phyloP scores from a whole-genome alignment of 2,888 invertebrate species.

The Alviniconcha strummeri region DNA sequence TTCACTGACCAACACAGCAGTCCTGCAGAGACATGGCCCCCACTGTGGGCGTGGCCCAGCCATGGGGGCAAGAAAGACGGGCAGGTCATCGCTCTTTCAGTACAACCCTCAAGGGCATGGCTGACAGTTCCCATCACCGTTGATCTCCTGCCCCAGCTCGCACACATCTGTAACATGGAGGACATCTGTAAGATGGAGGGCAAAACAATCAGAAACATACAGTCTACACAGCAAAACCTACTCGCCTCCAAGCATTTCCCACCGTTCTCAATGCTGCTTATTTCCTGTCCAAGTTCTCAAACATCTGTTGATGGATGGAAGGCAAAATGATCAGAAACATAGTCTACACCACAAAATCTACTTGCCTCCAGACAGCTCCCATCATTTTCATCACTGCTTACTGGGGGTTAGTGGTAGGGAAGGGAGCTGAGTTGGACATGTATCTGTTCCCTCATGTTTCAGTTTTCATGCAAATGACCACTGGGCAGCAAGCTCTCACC shows the following conservation, averaged over 20 bases:
- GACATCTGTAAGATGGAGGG: conserved; percentile 42
- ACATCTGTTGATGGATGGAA: conserved; percentile 44
- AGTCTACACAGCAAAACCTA: too few relatives aligned
- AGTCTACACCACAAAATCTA: too few relatives aligned
- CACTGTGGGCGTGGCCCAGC: conserved; percentile 89
- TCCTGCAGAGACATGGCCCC: conserved; percentile 81
- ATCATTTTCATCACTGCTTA: conserved; percentile 78
- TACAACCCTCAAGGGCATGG: conserved; percentile 94
- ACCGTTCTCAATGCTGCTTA: conserved; percentile 78
- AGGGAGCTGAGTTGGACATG: too few relatives aligned
- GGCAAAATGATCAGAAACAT: too few relatives aligned
- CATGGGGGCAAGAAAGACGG: conserved; percentile 91
- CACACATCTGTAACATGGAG: conserved; percentile 50
- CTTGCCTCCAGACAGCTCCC: conserved; percentile 82
- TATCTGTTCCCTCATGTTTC: too few relatives aligned
- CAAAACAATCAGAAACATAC: too few relatives aligned
- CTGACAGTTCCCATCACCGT: conserved; percentile 80
- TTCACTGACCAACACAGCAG: conserved; percentile 53
- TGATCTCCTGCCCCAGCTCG: conserved; percentile 53
- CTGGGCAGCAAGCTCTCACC: too few relatives aligned
- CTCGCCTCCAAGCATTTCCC: conserved; percentile 82
- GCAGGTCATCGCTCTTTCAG: conserved; percentile 92
- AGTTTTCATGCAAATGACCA: too few relatives aligned
- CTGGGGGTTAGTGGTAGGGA: too few relatives aligned
- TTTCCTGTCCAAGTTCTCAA: conserved; percentile 56